A percentile compares a stretch with the other conserved stretches of the same genome.
phyloP scores from a whole-genome alignment of 2,797 vertebrate species.

The Hippoglossus hippoglossus region DNA sequence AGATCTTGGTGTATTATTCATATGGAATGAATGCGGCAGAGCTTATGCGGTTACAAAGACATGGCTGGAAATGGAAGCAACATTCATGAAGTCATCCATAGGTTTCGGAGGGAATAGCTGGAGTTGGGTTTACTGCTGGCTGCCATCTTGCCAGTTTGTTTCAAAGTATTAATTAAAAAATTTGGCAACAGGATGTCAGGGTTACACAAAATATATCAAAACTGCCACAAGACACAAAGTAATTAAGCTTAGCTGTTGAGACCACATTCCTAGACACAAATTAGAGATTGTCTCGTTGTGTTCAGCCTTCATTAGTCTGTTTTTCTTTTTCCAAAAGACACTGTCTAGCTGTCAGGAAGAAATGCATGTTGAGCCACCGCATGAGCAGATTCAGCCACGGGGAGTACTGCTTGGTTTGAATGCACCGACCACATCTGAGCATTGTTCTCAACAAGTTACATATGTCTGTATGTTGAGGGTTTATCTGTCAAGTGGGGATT shows the following conservation, averaged over 20 bases:
- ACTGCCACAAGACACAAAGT: background rate
- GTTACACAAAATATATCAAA: constrained; percentile 1
- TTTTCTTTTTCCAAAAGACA: background rate
- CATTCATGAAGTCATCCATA: background rate
- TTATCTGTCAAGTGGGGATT: constrained; percentile 22
- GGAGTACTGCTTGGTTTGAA: constrained; percentile 7
- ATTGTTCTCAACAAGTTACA: constrained; percentile 33
- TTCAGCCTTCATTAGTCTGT: background rate
- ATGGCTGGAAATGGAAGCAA: constrained; percentile 2
- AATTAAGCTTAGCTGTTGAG: background rate
- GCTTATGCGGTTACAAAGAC: background rate
- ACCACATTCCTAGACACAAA: background rate
- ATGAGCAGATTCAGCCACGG: constrained; percentile 23
- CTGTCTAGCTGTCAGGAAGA: background rate
- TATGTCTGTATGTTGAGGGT: constrained; percentile 23
- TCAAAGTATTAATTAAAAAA: background rate
- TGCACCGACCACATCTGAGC: constrained; percentile 23
- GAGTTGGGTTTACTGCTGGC: background rate
- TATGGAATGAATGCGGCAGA: constrained; percentile 15
- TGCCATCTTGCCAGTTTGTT: background rate
- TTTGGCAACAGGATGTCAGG: background rate
- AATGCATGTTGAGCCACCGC: background rate
- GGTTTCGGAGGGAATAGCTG: background rate
- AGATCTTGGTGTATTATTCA: constrained; percentile 6
- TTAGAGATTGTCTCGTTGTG: background rate